phyloP scores from a whole-genome alignment of 2,113 vertebrate species.

The Pseudopodoces humilis region DNA sequence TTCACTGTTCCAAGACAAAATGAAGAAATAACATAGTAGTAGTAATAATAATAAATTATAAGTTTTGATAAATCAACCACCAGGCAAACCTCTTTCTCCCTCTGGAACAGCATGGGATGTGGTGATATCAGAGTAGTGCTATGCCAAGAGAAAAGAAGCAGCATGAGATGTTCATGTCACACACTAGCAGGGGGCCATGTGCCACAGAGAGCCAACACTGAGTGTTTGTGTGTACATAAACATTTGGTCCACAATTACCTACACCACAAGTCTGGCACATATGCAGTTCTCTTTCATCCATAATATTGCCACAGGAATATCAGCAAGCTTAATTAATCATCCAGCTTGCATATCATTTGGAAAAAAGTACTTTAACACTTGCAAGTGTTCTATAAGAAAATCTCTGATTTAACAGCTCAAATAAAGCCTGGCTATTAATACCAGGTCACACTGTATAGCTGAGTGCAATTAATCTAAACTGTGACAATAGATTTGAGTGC shows the following conservation, averaged over 20 bases:
- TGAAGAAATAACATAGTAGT: not conserved
- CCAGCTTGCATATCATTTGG: not conserved
- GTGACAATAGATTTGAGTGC: not conserved
- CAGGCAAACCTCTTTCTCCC: not conserved
- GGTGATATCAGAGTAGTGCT: not conserved
- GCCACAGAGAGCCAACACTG: not conserved
- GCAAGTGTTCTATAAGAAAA: not conserved
- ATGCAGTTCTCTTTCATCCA: not conserved
- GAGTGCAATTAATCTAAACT: not conserved
- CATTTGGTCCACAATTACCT: not conserved
- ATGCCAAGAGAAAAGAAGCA: not conserved
- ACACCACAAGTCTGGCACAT: not conserved
- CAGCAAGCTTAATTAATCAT: not conserved
- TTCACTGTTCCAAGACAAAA: not conserved
- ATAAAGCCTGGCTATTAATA: constrained; percentile 16
- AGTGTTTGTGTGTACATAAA: not conserved
- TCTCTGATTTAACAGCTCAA: not conserved
- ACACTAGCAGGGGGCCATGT: accelerated
- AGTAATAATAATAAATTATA: not conserved
- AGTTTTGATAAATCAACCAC: not conserved
- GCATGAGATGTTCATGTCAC: accelerated
- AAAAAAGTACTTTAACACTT: not conserved
- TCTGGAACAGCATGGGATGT: not conserved
- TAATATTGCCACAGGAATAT: not conserved
- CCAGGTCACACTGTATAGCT: not conserved